Percentiles rank a stretch among this genome's conserved stretches.
Conservation (phyloP, 2,113 vertebrate species). For the Nymphicus hollandicus region DNA sequence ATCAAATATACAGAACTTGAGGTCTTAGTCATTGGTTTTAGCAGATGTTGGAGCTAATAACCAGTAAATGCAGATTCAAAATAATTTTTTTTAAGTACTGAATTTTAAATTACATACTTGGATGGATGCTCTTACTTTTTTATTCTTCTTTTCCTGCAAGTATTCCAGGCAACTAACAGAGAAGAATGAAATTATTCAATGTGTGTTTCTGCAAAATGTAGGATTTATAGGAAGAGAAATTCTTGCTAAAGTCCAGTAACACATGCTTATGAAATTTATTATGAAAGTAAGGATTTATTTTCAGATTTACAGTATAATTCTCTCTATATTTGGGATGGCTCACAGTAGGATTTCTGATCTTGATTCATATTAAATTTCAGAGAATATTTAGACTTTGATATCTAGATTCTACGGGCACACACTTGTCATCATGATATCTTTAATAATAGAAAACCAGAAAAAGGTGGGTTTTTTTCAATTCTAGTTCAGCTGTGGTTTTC, state of each 20-base stretch:
- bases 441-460: not conserved
- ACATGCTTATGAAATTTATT: not conserved
- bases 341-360: not conserved
- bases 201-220: not conserved
- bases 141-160: not conserved
- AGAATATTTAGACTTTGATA: not conserved
- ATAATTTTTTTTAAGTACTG: not conserved
- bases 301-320: not conserved
- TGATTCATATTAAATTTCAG: not conserved
- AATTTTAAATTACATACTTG: not conserved
- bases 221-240: not conserved
- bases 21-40: not conserved
- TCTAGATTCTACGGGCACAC: not conserved
- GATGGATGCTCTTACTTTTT: not conserved
- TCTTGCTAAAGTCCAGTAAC: not conserved
- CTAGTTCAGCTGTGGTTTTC: not conserved
- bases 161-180: not conserved
- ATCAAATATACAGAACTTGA: slow-evolving; percentile 1
- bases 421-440: not conserved
- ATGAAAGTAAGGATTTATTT: not conserved
- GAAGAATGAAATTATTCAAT: not conserved
- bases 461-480: not conserved
- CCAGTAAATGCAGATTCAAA: not conserved
- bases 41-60: not conserved
- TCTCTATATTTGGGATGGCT: not conserved